Base-by-base conservation (phyloP, 2,888 invertebrate species). In the Drosophila yooni region DNA sequence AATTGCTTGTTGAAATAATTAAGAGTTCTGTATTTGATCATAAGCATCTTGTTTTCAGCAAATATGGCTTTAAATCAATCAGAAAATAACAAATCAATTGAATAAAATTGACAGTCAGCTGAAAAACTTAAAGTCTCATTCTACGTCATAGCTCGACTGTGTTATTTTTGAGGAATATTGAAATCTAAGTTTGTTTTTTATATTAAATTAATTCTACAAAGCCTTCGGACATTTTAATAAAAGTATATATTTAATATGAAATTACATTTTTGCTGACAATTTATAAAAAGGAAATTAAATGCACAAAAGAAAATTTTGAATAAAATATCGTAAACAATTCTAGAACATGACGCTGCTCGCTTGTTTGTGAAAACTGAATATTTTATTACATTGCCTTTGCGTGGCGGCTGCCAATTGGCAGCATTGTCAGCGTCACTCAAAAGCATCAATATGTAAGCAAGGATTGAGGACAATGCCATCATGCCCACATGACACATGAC, bases 351-450 rank as follows among this genome's bases (percentile, higher is more conserved):
- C 18, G 50, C 21, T 18, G 56, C 56, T 74, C 46, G 31, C 51
- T 67, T 77, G 63, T 76, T 74, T 64, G 67, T 67, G 65, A 63
- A 63, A 69, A 74, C 85, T 88, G 90, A 90, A 88, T 90, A 83
- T 88, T 90, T 86, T 80, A 88, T 88, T 67, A 67, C 53, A 74
- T 74, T 75, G 66, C 66, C 73, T 76, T 80, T 76, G 71, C 70
- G 75, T 81, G 70, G 70, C 72, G 71, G 60, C 74, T 89, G 90
- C 68, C 90, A 86, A 86, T 90, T 90, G 87, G 74, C 78, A 54
- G 90, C 89, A 90, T 86, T 86, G 86, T 86, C 81, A 82, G 68
- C 74, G 80, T 83, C 89, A 82, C 74, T 89, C 90, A 82, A 75
- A 82, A 70, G 82, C 87, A 53, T 69, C 74, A 76, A 69, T 82